A percentile compares a stretch with the other conserved stretches of the same genome.
phyloP scores from a whole-genome alignment of 2,797 vertebrate species.

The Sebastes nivosus region DNA sequence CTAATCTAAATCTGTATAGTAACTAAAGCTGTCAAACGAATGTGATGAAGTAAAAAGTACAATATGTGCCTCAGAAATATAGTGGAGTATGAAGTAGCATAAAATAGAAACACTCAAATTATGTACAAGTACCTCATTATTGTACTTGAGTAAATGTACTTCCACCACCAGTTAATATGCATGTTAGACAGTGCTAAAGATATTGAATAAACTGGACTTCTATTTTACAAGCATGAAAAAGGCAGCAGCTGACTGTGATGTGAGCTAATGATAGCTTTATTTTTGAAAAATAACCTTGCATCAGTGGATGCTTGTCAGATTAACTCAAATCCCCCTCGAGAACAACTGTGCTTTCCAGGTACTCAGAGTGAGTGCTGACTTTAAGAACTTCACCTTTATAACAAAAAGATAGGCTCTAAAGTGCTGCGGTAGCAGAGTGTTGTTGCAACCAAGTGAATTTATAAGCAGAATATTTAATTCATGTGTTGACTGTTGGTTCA shows the following conservation, averaged over 20 bases:
- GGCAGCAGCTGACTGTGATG: background rate
- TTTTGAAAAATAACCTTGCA: slow-evolving; percentile 10
- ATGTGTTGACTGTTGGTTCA: slow-evolving; percentile 37
- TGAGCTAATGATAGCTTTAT: background rate
- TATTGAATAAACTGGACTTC: background rate
- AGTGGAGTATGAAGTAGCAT: background rate
- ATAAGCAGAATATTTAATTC: slow-evolving; percentile 60
- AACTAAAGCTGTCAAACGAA: background rate
- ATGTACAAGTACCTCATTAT: background rate
- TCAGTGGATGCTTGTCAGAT: slow-evolving; percentile 15
- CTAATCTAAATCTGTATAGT: background rate
- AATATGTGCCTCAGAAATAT: background rate
- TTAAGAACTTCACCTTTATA: slow-evolving; percentile 35
- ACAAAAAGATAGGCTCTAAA: slow-evolving; percentile 27
- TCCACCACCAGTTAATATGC: background rate
- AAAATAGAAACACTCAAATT: background rate
- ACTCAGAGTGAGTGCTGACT: slow-evolving; percentile 44
- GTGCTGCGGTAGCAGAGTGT: slow-evolving; percentile 42
- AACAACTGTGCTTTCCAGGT: slow-evolving; percentile 14
- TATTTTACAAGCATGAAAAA: background rate
- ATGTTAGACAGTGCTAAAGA: background rate
- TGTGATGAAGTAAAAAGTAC: background rate
- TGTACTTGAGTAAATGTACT: background rate
- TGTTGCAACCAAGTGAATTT: slow-evolving; percentile 34
- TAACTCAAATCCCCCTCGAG: slow-evolving; percentile 7